phyloP scores from a whole-genome alignment of 2,888 invertebrate genomes.

The Mellilla xanthometata region DNA sequence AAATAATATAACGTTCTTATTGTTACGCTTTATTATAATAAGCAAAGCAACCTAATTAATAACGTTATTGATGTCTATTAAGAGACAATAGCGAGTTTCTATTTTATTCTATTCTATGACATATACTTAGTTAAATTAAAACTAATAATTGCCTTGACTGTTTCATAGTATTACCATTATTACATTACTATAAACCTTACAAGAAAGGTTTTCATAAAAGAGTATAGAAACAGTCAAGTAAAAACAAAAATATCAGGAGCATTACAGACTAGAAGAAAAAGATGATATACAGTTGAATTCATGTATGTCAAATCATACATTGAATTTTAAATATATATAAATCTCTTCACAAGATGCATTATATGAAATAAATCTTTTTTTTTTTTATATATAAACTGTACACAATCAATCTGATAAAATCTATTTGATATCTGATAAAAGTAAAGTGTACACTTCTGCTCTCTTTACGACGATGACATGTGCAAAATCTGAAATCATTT shows the following conservation, averaged over 20 bases:
- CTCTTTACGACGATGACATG: too few species aligned
- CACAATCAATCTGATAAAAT: background rate
- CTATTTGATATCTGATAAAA: background rate
- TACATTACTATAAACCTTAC: too few species aligned
- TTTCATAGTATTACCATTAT: too few species aligned
- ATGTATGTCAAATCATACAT: constrained; percentile 43
- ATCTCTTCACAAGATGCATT: constrained; percentile 14
- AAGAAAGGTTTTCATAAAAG: too few species aligned
- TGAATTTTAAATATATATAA: constrained; percentile 28
- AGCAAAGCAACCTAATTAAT: constrained; percentile 42
- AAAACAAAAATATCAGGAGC: constrained; percentile 29
- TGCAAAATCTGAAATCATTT: too few species aligned
- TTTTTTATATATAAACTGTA: background rate
- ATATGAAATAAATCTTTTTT: background rate
- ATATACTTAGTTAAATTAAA: constrained; percentile 13
- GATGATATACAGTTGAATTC: constrained; percentile 35
- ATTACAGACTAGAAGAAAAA: constrained; percentile 55
- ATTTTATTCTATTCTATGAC: constrained; percentile 34
- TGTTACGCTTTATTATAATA: constrained; percentile 59
- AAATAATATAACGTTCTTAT: constrained; percentile 57
- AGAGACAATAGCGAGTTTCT: constrained; percentile 52
- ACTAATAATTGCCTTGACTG: constrained; percentile 24
- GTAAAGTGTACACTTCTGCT: background rate
- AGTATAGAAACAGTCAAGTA: constrained; percentile 38
- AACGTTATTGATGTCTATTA: constrained; percentile 37